Base-by-base conservation (phyloP, 2,888 invertebrate genomes). In the Pheosia gnoma region DNA sequence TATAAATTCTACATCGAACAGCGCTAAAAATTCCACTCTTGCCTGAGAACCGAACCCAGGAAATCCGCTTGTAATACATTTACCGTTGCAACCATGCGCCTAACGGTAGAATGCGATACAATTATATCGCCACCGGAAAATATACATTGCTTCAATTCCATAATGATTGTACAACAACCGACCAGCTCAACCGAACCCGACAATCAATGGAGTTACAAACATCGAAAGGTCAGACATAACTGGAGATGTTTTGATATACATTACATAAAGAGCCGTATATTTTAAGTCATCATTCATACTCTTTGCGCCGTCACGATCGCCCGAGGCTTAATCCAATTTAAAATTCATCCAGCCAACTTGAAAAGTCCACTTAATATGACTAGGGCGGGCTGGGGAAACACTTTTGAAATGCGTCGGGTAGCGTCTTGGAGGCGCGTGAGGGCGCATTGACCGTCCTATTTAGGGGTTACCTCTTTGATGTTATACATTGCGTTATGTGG, bases 221-320 rank as follows among this genome's bases (percentile, higher is more conserved):
- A 57, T 57, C 45, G 38, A 66, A n/a, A 59, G 83, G 11, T 79
- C 86, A 63, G 59, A 39, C 47, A 67, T 76, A 71, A 60, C 64
- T 82, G 84, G 86, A 63, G 61, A 25, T 57, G 57, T 57, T 75
- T 74, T 77, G 78, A 75, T 80, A 80, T 74, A 77, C 65, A 73
- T 74, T 75, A 67, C 66, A 65, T 75, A 72, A 67, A 64, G 69
- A 63, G 59, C 61, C 65, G 70, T 72, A 67, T 69, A 75, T 67
- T 75, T 61, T 72, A 83, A 89, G 90, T 87, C 90, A 92, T 92
- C 91, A 86, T 87, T 91, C 90, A 90, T 90, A 89, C 86, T 86
- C 88, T 90, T 88, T 89, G 89, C 90, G 85, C 79, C 83, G 89
- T 91, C 92, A 92, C 92, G 93, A 90, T 83, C 85, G 79, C 87